phyloP scores from a whole-genome alignment of 2,113 vertebrate species.

The Geococcyx californianus region DNA sequence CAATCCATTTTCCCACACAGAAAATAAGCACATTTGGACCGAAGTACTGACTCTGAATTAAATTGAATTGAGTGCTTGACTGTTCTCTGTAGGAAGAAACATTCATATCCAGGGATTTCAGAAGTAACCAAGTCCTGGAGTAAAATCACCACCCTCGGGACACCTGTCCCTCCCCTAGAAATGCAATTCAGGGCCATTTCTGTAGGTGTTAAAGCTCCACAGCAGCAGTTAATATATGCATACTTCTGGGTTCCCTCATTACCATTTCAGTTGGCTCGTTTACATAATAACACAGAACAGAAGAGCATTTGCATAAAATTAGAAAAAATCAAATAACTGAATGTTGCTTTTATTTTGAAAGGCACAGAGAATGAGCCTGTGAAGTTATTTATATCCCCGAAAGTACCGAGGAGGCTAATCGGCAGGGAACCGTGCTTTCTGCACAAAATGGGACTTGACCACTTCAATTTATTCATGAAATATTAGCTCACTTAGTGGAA shows the following conservation, averaged over 20 bases:
- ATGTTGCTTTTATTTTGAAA: slow-evolving; percentile 22
- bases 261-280: slow-evolving; percentile 64
- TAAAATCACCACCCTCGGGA: background rate
- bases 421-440: slow-evolving; percentile 24
- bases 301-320: slow-evolving; percentile 68
- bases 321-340: slow-evolving; percentile 2
- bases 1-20: background rate
- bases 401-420: background rate
- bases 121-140: background rate
- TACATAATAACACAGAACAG: slow-evolving; percentile 65
- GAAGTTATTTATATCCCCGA: slow-evolving; percentile 39
- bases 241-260: slow-evolving; percentile 54
- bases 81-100: background rate
- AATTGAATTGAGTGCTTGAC: no score
- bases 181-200: background rate
- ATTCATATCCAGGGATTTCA: background rate
- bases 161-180: slow-evolving; percentile 66
- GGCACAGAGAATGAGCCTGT: background rate
- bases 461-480: slow-evolving; percentile 26
- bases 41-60: background rate
- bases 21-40: background rate
- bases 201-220: slow-evolving; percentile 52
- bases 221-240: slow-evolving; percentile 54
- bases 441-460: slow-evolving; percentile 28
- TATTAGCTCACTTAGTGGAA: slow-evolving; percentile 15